Evolutionary conservation across 2,888 invertebrate genomes (phyloP).

Genomic region (Meloe dianella): DNA sequence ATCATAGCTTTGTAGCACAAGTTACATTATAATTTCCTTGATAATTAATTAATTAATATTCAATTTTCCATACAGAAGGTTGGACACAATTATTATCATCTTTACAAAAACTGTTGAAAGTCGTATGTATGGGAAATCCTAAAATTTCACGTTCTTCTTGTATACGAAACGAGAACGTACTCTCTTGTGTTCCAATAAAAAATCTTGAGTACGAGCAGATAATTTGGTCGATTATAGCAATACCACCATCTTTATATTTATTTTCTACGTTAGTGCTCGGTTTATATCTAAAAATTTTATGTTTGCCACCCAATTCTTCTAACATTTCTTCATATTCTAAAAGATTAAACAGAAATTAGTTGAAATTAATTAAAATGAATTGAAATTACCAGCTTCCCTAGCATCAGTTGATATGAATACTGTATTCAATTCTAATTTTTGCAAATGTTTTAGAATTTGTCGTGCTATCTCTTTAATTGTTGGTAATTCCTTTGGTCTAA

Average conservation of each 20-base stretch:
- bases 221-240: constrained; percentile 94
- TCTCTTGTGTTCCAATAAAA: constrained; percentile 92
- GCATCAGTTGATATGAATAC: constrained; percentile 91
- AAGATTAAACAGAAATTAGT: constrained; percentile 19
- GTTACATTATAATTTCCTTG: constrained; percentile 29
- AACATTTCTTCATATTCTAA: constrained; percentile 63
- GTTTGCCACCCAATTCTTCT: constrained; percentile 54
- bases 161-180: constrained; percentile 95
- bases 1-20: constrained; percentile 53
- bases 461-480: constrained; percentile 75
- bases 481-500: constrained; percentile 77
- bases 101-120: constrained; percentile 88
- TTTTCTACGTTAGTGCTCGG: constrained; percentile 62
- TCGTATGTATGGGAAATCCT: constrained; percentile 79
- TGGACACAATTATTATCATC: constrained; percentile 70
- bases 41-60: constrained; percentile 61
- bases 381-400: constrained; percentile 61
- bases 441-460: constrained; percentile 71
- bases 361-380: constrained; percentile 23
- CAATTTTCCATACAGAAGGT: constrained; percentile 79
- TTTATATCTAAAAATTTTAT: constrained; percentile 55
- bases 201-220: constrained; percentile 87
- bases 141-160: constrained; percentile 97
- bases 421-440: constrained; percentile 64
- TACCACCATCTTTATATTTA: constrained; percentile 78